Conservation (phyloP, 2,888 invertebrate species). For the Perizoma flavofasciatum region DNA sequence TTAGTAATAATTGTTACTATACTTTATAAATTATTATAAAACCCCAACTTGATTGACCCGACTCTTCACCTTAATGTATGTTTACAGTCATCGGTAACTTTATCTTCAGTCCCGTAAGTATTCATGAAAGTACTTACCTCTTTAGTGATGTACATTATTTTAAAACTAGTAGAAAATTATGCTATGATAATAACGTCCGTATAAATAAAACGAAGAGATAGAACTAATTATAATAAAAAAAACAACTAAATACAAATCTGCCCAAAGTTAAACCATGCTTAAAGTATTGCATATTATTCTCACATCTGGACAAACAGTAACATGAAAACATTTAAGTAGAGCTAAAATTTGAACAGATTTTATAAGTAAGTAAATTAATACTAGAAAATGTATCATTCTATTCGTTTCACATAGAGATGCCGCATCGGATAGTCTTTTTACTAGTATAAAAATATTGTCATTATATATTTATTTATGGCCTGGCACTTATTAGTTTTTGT, state of each 20-base stretch:
- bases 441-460: slow-evolving; percentile 78
- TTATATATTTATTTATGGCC: slow-evolving; percentile 39
- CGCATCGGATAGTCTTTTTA: slow-evolving; percentile 57
- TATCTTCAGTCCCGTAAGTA: slow-evolving; percentile 57
- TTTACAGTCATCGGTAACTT: slow-evolving; percentile 57
- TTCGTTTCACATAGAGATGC: slow-evolving; percentile 24
- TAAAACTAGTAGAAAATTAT: slow-evolving; percentile 60
- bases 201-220: slow-evolving; percentile 24
- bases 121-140: slow-evolving; percentile 44
- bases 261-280: too few relatives aligned
- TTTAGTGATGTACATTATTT: slow-evolving; percentile 57
- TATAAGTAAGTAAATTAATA: slow-evolving; percentile 3
- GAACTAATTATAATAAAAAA: slow-evolving; percentile 44
- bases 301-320: too few relatives aligned
- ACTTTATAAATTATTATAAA: too few relatives aligned
- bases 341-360: slow-evolving; percentile 12
- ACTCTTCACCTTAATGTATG: too few relatives aligned
- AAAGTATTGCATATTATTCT: too few relatives aligned
- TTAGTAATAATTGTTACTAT: too few relatives aligned
- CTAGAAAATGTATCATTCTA: slow-evolving; percentile 23
- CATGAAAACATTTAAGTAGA: slow-evolving; percentile 21
- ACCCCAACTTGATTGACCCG: too few relatives aligned
- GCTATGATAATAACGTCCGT: slow-evolving; percentile 33
- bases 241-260: slow-evolving; percentile 36
- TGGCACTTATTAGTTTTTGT: slow-evolving; percentile 4